Percentiles rank a stretch among this genome's conserved stretches.
Evolutionary conservation across 2,888 invertebrate species (phyloP).

Genomic region (Drosophila dives): DNA sequence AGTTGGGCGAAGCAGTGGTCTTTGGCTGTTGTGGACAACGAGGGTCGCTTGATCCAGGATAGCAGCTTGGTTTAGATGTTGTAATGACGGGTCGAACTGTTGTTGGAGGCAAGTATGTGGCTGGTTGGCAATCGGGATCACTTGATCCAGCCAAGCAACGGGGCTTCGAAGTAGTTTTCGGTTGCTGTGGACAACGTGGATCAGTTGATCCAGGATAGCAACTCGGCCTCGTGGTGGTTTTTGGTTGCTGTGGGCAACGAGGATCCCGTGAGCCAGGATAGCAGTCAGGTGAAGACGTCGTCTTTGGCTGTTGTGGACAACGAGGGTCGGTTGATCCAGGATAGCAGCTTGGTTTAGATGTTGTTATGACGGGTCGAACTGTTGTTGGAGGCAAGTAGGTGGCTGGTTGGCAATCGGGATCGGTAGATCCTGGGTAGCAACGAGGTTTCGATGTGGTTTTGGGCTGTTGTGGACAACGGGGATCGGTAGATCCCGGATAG

Average conservation of each 20-base stretch:
- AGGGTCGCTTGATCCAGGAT: no score
- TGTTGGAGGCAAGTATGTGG: no score
- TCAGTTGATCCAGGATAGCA: slow-evolving; percentile 82
- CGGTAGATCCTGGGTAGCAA: slow-evolving; percentile 76
- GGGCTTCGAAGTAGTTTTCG: no score
- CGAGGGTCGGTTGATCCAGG: slow-evolving; percentile 75
- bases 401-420: not conserved
- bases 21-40: not conserved
- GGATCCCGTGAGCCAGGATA: slow-evolving; percentile 76
- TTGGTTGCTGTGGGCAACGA: not conserved
- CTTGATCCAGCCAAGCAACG: no score
- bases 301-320: slow-evolving; percentile 41
- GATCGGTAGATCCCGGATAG: slow-evolving; percentile 82
- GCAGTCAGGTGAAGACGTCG: slow-evolving; percentile 24
- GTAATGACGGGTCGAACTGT: no score
- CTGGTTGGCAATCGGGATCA: no score
- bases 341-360: slow-evolving; percentile 39
- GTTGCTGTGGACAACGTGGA: not conserved
- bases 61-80: no score
- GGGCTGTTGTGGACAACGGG: slow-evolving; percentile 25
- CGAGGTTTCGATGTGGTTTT: slow-evolving; percentile 14
- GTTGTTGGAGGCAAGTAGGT: no score
- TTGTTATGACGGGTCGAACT: no score
- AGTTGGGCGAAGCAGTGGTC: not conserved
- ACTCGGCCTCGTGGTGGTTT: not conserved